phyloP scores from a whole-genome alignment of 2,113 vertebrate species.

The Piaya cayana region DNA sequence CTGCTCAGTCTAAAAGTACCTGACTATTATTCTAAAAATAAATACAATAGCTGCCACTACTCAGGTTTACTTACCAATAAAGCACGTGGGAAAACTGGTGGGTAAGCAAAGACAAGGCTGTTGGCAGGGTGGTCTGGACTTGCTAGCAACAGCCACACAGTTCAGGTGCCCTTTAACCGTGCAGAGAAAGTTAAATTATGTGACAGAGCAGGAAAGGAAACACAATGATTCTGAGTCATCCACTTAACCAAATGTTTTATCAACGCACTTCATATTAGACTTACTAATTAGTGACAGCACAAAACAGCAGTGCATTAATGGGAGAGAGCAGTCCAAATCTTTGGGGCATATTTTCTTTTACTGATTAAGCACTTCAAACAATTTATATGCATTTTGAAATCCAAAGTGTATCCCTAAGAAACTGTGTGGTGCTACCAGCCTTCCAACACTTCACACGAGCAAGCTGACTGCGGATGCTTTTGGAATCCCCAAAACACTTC shows the following conservation, averaged over 20 bases:
- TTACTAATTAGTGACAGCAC: background rate
- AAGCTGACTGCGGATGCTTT: background rate
- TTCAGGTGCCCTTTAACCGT: background rate
- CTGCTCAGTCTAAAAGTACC: background rate
- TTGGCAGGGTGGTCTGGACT: background rate
- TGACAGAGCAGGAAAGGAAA: background rate
- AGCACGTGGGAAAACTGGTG: background rate
- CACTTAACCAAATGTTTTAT: background rate
- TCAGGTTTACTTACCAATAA: background rate
- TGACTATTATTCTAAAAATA: slow-evolving; percentile 19
- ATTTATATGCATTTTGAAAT: background rate
- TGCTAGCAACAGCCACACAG: background rate
- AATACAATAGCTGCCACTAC: background rate
- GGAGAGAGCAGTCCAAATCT: background rate
- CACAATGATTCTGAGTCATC: background rate
- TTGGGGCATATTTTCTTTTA: background rate
- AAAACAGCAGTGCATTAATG: background rate
- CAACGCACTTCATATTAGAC: background rate
- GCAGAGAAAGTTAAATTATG: background rate
- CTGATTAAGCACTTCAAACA: background rate
- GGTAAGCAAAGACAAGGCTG: background rate
- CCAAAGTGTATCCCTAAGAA: accelerated
- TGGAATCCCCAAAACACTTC: background rate
- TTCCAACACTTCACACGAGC: background rate
- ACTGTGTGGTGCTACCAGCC: background rate